phyloP scores from a whole-genome alignment of 2,797 vertebrate species.

The Erpetoichthys calabaricus region DNA sequence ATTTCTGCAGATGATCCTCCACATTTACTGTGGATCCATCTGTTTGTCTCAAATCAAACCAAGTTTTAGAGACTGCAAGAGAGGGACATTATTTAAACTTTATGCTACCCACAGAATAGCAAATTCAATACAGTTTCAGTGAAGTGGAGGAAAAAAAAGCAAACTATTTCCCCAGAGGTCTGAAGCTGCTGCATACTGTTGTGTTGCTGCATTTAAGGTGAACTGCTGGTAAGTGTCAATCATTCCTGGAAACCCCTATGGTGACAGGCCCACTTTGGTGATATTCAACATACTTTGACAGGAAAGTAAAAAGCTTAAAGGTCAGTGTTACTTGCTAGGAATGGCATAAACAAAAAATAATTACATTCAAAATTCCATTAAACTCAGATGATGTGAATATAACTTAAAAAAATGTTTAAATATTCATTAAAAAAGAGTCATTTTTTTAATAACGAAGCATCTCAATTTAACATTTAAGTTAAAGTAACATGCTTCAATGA shows the following conservation, averaged over 20 bases:
- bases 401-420: background rate
- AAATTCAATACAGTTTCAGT: slow-evolving; percentile 37
- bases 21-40: slow-evolving; percentile 35
- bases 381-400: too few relatives aligned
- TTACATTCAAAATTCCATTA: slow-evolving; percentile 33
- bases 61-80: slow-evolving; percentile 32
- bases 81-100: slow-evolving; percentile 45
- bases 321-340: slow-evolving; percentile 60
- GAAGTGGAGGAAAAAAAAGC: slow-evolving; percentile 39
- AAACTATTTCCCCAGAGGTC: slow-evolving; percentile 40
- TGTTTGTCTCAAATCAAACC: slow-evolving; percentile 27
- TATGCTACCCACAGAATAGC: slow-evolving; percentile 39
- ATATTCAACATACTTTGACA: slow-evolving; percentile 57
- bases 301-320: slow-evolving; percentile 57
- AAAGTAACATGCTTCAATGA: too few relatives aligned
- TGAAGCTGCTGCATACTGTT: slow-evolving; percentile 19
- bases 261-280: slow-evolving; percentile 65
- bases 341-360: slow-evolving; percentile 45
- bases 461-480: too few relatives aligned
- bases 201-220: slow-evolving; percentile 26
- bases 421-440: background rate
- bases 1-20: slow-evolving; percentile 31
- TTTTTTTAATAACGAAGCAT: too few relatives aligned
- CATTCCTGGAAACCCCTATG: slow-evolving; percentile 45
- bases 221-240: slow-evolving; percentile 50